These are phyloP conservation scores for Eristalis arbustorum DNA, from an alignment of 2,888 invertebrate species.

Conservation along the genomic window DNA sequence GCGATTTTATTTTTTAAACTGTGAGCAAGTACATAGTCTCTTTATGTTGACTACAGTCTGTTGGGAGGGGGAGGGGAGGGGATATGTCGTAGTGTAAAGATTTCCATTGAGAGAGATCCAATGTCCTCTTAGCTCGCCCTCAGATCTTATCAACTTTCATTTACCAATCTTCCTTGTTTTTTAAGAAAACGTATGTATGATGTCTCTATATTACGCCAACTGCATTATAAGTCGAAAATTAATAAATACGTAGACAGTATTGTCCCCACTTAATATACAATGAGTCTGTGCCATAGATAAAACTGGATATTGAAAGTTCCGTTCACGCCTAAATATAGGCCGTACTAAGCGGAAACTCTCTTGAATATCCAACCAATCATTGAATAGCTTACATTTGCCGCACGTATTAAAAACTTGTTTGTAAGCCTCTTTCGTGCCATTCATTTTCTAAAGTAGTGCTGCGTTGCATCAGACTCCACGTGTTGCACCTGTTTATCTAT, in stretches of 20 bases:
- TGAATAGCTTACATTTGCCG: background rate
- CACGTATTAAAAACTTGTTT: background rate
- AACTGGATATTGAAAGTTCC: background rate
- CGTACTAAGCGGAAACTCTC: background rate
- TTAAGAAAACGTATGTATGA: no score
- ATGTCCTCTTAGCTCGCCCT: no score
- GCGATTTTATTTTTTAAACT: no score
- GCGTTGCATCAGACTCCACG: background rate
- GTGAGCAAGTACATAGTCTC: no score
- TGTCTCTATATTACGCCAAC: no score
- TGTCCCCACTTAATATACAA: background rate
- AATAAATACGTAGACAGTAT: background rate
- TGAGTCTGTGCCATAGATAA: background rate
- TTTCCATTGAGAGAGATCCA: no score
- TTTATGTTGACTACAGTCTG: no score
- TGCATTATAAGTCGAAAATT: no score
- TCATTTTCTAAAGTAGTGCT: background rate
- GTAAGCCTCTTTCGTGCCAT: background rate
- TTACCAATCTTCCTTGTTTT: no score
- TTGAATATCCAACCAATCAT: background rate
- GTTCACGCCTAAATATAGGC: background rate
- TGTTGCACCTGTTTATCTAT: background rate
- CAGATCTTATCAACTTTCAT: no score
- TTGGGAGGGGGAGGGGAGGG: no score
- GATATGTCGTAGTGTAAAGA: no score